These are phyloP conservation scores for Papilio aristodemus DNA, from an alignment of 1,140 invertebrate species.

Conservation along the genomic window DNA sequence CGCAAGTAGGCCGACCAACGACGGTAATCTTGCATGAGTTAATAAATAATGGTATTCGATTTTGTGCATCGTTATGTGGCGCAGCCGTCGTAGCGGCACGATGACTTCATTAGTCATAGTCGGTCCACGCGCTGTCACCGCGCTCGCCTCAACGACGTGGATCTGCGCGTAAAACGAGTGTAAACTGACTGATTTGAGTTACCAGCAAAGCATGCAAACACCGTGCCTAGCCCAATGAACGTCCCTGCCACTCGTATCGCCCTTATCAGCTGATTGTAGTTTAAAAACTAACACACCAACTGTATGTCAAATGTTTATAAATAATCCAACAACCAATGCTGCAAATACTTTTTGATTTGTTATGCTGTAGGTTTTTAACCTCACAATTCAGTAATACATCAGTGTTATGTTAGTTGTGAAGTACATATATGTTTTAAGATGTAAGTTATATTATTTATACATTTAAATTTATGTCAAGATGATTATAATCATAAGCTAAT, in stretches of 20 bases:
- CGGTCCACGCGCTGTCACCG: conserved; percentile 42
- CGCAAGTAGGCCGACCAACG: conserved; percentile 73
- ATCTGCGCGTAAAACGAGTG: conserved; percentile 41
- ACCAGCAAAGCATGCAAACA: conserved; percentile 68
- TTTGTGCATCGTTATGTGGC: conserved; percentile 70
- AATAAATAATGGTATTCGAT: conserved; percentile 78
- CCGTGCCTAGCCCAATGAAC: conserved; percentile 51
- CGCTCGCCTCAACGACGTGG: conserved; percentile 35
- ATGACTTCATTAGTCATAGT: conserved; percentile 54
- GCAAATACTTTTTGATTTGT: conserved; percentile 22
- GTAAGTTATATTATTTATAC: too few species aligned
- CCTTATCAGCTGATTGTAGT: conserved; percentile 76
- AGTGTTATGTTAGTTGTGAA: background rate
- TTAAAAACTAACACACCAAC: conserved; percentile 58
- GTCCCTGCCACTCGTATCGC: conserved; percentile 51
- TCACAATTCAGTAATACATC: background rate
- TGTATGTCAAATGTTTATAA: conserved; percentile 58
- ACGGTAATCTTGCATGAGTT: conserved; percentile 71
- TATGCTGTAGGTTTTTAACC: conserved; percentile 37
- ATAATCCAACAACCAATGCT: conserved; percentile 44
- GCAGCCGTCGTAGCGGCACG: conserved; percentile 57
- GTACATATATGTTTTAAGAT: background rate
- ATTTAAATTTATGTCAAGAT: too few species aligned
- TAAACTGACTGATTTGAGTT: conserved; percentile 66
- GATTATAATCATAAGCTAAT: too few species aligned